A percentile compares a stretch with the other conserved stretches of the same genome.
These are phyloP conservation scores for Contarinia nasturtii DNA, from an alignment of 1,140 invertebrate species.

Conservation along the genomic window DNA sequence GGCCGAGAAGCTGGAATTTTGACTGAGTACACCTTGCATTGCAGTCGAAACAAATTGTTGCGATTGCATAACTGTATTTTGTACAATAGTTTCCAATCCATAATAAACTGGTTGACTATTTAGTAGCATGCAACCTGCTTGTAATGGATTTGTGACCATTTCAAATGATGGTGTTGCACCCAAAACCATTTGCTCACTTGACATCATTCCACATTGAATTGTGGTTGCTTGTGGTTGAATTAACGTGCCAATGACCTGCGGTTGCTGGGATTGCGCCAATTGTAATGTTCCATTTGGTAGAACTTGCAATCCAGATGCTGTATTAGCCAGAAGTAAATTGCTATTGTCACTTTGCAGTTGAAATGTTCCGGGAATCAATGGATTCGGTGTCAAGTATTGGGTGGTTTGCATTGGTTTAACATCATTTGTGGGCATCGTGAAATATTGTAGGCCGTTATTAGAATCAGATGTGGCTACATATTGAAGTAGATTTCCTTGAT, in stretches of 20 bases:
- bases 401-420: slow-evolving; percentile 14
- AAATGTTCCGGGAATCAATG: slow-evolving; percentile 10
- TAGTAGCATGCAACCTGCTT: slow-evolving; percentile 38
- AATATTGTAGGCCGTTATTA: slow-evolving; percentile 17
- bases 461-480: slow-evolving; percentile 14
- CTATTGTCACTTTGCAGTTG: slow-evolving; percentile 21
- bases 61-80: slow-evolving; percentile 68
- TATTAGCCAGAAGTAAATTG: slow-evolving; percentile 17
- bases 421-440: slow-evolving; percentile 15
- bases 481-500: slow-evolving; percentile 16
- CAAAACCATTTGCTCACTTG: slow-evolving; percentile 36
- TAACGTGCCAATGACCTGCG: slow-evolving; percentile 31
- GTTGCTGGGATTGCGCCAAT: slow-evolving; percentile 6
- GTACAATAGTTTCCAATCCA: slow-evolving; percentile 62
- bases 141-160: slow-evolving; percentile 42
- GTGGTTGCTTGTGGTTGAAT: slow-evolving; percentile 37
- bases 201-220: slow-evolving; percentile 32
- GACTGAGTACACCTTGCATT: slow-evolving; percentile 52
- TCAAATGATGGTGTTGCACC: slow-evolving; percentile 46
- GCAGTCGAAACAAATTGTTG: slow-evolving; percentile 60
- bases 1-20: slow-evolving; percentile 57
- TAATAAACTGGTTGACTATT: slow-evolving; percentile 57
- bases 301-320: slow-evolving; percentile 15
- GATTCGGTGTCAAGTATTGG: slow-evolving; percentile 9
- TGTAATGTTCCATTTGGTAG: slow-evolving; percentile 7